These are phyloP conservation scores for Alentia gelatinosa DNA, from an alignment of 2,888 invertebrate species.

Conservation along the genomic window DNA sequence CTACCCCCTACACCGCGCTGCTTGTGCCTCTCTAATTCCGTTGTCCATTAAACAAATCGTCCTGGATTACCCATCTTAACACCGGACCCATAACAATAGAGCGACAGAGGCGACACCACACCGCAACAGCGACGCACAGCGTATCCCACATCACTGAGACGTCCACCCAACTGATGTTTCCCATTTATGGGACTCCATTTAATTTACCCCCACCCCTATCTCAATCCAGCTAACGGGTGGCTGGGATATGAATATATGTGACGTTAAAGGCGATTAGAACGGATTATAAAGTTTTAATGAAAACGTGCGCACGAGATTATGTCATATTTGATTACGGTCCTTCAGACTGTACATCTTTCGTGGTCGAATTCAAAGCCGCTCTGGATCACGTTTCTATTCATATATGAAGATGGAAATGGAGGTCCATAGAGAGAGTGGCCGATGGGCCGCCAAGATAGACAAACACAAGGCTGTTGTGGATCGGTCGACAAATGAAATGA, in stretches of 20 bases:
- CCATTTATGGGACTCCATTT: background rate
- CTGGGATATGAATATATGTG: constrained; percentile 20
- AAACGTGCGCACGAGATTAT: constrained; percentile 28
- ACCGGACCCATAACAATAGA: background rate
- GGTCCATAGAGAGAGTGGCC: background rate
- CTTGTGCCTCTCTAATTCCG: background rate
- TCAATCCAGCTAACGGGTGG: too few relatives aligned
- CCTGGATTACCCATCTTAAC: constrained; percentile 17
- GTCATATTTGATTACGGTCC: constrained; percentile 13
- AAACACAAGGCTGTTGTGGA: too few relatives aligned
- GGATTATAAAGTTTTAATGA: constrained; percentile 50
- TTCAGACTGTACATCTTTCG: background rate
- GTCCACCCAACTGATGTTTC: background rate
- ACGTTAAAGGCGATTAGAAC: background rate
- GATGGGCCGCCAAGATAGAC: too few relatives aligned
- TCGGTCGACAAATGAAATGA: too few relatives aligned
- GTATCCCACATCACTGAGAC: background rate
- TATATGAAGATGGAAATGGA: background rate
- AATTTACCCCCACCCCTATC: background rate
- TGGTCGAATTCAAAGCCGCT: background rate
- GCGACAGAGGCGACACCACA: background rate
- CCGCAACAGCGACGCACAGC: background rate
- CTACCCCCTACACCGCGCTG: background rate
- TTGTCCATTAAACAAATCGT: constrained; percentile 31
- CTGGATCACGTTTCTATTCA: background rate